Percentiles rank a stretch among this genome's conserved stretches.
Conservation (phyloP, 2,888 invertebrate species). For the Molanna angustata region DNA sequence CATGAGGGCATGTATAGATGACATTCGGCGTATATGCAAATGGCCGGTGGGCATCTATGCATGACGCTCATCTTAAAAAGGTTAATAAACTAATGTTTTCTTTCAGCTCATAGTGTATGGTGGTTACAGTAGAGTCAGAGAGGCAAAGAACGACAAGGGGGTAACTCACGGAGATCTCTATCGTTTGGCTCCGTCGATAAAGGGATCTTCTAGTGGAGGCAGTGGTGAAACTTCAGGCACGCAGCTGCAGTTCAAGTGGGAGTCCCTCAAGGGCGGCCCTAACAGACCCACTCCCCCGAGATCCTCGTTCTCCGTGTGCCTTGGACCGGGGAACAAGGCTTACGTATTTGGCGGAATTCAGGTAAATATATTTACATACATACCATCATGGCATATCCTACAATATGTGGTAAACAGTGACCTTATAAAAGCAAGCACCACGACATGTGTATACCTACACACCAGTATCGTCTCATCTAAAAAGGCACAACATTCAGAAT, state of each 20-base stretch:
- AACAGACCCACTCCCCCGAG: conserved; percentile 61
- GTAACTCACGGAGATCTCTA: conserved; percentile 50
- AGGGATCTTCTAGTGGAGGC: background rate
- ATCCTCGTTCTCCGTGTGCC: conserved; percentile 66
- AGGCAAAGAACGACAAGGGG: conserved; percentile 45
- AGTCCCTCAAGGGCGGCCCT: conserved; percentile 63
- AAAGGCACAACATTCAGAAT: too few species aligned
- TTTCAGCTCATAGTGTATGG: conserved; percentile 48
- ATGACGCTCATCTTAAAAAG: too few species aligned
- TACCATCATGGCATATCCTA: too few species aligned
- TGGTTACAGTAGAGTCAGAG: conserved; percentile 48
- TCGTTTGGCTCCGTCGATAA: conserved; percentile 36
- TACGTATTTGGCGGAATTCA: conserved; percentile 85
- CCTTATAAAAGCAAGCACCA: too few species aligned
- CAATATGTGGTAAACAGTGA: too few species aligned
- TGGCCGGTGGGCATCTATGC: too few species aligned
- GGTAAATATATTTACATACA: conserved; percentile 39
- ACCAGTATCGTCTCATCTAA: too few species aligned
- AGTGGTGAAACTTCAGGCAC: conserved; percentile 4
- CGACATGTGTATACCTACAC: too few species aligned
- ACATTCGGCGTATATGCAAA: too few species aligned
- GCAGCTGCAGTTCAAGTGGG: conserved; percentile 70
- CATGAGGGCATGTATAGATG: too few species aligned
- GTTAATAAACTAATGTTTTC: too few species aligned
- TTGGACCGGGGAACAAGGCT: conserved; percentile 60